These are phyloP conservation scores for Simalia tracyae DNA, from an alignment of 2,797 vertebrate genomes.

Conservation along the genomic window DNA sequence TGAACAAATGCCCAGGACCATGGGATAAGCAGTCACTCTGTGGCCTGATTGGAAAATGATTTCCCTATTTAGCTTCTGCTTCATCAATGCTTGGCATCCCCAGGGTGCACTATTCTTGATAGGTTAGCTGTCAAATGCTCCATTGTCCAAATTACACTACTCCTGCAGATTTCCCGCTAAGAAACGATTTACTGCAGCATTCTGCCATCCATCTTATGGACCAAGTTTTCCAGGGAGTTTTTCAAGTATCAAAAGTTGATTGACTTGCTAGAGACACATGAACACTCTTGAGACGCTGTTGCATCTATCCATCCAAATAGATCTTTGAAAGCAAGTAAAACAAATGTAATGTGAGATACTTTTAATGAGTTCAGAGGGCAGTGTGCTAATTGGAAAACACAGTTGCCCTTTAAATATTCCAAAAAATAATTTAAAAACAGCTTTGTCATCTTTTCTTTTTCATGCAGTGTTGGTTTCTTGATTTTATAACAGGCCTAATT, in stretches of 20 bases:
- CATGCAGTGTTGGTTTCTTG: not conserved
- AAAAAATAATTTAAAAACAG: not conserved
- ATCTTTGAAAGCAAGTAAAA: fast-evolving
- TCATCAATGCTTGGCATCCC: conserved; percentile 77
- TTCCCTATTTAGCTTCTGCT: conserved; percentile 78
- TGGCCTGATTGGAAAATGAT: conserved; percentile 64
- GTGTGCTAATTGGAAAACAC: not conserved
- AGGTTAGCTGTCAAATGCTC: conserved; percentile 88
- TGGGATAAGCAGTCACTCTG: conserved; percentile 74
- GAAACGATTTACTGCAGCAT: conserved; percentile 81
- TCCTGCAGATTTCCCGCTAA: conserved; percentile 78
- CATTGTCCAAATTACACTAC: conserved; percentile 84
- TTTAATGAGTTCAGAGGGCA: not conserved
- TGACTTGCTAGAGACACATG: conserved; percentile 49
- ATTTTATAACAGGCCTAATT: not conserved
- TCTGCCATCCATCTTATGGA: conserved; percentile 52
- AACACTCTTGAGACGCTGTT: conserved; percentile 40
- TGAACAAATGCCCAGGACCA: conserved; percentile 50
- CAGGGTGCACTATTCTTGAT: conserved; percentile 76
- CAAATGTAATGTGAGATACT: not conserved
- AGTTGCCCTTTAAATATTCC: not conserved
- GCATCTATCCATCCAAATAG: conserved; percentile 1
- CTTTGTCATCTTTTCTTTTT: not conserved
- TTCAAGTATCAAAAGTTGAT: conserved; percentile 65
- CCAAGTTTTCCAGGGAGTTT: conserved; percentile 41